phyloP scores from a whole-genome alignment of 2,797 vertebrate species.

The Fistularia commersonii region DNA sequence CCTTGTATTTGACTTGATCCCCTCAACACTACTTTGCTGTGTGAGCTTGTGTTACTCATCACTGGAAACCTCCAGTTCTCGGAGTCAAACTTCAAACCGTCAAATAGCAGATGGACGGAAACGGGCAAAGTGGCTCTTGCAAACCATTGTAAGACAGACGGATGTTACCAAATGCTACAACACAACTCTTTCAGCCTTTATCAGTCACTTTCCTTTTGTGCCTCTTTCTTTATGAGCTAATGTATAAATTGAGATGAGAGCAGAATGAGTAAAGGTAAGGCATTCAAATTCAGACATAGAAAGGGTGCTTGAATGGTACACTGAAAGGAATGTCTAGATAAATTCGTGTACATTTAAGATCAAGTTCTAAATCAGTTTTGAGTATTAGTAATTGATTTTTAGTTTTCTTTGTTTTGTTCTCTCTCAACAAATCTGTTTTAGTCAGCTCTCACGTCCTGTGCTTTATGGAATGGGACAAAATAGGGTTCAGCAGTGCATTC shows the following conservation, averaged over 20 bases:
- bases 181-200: conserved; percentile 34
- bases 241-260: conserved; percentile 13
- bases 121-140: too few species aligned
- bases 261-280: conserved; percentile 16
- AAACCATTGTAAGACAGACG: too few species aligned
- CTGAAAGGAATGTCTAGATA: conserved; percentile 29
- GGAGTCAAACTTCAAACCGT: too few species aligned
- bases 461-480: conserved; percentile 10
- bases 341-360: conserved; percentile 39
- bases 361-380: conserved; percentile 37
- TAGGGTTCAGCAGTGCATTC: conserved; percentile 4
- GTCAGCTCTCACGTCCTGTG: conserved; percentile 16
- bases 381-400: conserved; percentile 22
- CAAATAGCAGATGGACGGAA: too few species aligned
- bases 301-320: conserved; percentile 15
- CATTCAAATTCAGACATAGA: conserved; percentile 10
- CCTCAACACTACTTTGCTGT: conserved; percentile 26
- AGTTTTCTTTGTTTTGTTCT: conserved; percentile 29
- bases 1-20: conserved; percentile 6
- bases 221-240: conserved; percentile 36
- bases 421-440: conserved; percentile 11
- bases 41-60: conserved; percentile 40
- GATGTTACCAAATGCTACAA: too few species aligned
- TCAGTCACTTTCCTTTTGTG: conserved; percentile 43
- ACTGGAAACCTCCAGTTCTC: conserved; percentile 36